Percentiles rank a stretch among this genome's conserved stretches.
Conservation (phyloP, 2,113 vertebrate species). For the Syngnathus typhle region DNA sequence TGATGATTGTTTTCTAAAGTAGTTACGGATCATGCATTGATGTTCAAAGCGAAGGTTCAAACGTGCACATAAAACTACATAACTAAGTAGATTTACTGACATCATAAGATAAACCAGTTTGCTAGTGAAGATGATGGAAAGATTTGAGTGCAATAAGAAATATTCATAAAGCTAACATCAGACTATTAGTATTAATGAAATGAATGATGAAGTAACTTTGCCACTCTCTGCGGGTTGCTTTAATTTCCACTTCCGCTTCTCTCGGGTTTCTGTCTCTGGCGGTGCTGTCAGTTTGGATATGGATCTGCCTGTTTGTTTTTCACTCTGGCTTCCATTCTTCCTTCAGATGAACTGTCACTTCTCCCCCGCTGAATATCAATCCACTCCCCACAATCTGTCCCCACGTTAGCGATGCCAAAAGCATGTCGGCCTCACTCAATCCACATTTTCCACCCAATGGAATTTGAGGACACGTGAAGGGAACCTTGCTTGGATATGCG, state of each 20-base stretch:
- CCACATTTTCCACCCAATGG: slow-evolving; percentile 70
- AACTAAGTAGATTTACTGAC: slow-evolving; percentile 2
- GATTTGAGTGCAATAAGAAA: slow-evolving; percentile 4
- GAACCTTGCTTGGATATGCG: slow-evolving; percentile 68
- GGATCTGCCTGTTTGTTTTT: slow-evolving; percentile 65
- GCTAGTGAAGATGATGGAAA: slow-evolving; percentile 12
- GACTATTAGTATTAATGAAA: slow-evolving; percentile 46
- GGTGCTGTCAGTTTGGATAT: slow-evolving; percentile 58
- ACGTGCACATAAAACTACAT: neutral
- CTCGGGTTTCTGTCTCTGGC: slow-evolving; percentile 34
- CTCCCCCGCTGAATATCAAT: slow-evolving; percentile 68
- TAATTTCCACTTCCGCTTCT: slow-evolving; percentile 37
- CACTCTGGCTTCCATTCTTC: slow-evolving; percentile 61
- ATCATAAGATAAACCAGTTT: slow-evolving; percentile 5
- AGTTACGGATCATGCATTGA: neutral
- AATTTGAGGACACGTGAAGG: slow-evolving; percentile 63
- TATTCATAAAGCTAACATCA: slow-evolving; percentile 16
- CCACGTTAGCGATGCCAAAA: slow-evolving; percentile 60
- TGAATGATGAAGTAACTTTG: slow-evolving; percentile 38
- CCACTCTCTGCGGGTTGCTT: slow-evolving; percentile 40
- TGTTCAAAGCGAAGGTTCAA: neutral
- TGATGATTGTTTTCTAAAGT: neutral
- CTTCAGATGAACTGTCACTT: slow-evolving; percentile 74
- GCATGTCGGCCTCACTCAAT: slow-evolving; percentile 68
- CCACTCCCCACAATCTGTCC: slow-evolving; percentile 61